Conservation (phyloP, 2,888 invertebrate species). For the Eurytoma californica region DNA sequence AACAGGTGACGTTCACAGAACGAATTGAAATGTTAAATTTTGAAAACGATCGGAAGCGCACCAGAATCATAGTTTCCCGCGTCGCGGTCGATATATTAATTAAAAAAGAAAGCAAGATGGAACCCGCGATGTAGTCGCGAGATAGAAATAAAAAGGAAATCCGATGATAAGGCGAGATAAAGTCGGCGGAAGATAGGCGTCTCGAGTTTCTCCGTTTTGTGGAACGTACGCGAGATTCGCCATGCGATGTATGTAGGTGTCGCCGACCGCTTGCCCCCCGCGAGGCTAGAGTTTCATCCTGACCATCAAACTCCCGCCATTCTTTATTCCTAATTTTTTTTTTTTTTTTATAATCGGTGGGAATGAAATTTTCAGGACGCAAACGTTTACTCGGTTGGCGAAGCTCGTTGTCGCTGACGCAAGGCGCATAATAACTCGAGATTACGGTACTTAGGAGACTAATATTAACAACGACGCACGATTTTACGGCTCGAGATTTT, state of each 20-base stretch:
- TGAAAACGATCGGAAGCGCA: background rate
- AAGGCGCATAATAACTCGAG: constrained; percentile 26
- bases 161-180: constrained; percentile 28
- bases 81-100: background rate
- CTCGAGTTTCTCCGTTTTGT: constrained; percentile 52
- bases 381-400: background rate
- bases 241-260: constrained; percentile 52
- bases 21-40: background rate
- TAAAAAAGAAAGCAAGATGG: background rate
- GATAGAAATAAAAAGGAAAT: constrained; percentile 6
- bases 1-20: background rate
- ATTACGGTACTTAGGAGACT: background rate
- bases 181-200: background rate
- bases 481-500: no score
- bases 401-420: background rate
- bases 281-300: background rate
- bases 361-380: background rate
- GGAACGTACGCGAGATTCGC: constrained; percentile 48
- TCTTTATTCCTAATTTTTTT: no score
- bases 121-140: no score
- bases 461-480: no score
- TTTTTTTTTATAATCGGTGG: background rate
- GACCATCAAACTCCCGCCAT: background rate
- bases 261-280: constrained; percentile 20
- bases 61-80: background rate